Percentiles rank a stretch among this genome's conserved stretches.
Conservation (phyloP, 1,140 invertebrate species). For the Luehdorfia chinensis region DNA sequence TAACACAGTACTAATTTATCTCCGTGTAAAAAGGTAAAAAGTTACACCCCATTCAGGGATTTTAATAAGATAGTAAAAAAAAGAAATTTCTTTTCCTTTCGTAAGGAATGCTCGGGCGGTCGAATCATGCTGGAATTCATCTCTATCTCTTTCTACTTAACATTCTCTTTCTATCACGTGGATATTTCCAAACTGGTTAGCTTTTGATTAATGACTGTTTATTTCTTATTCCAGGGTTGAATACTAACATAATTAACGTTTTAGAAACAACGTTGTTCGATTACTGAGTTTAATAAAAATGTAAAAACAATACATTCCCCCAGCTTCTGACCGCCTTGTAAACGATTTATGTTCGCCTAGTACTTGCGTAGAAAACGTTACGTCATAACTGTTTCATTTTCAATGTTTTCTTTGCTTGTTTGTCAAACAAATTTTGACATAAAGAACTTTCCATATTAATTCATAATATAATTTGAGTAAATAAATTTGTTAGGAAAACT, state of each 20-base stretch:
- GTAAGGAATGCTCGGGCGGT: slow-evolving; percentile 39
- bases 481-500: too few species aligned
- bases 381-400: slow-evolving; percentile 28
- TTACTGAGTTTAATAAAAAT: slow-evolving; percentile 1
- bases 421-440: too few species aligned
- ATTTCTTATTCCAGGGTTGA: slow-evolving; percentile 38
- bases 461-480: too few species aligned
- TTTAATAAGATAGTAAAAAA: slow-evolving; percentile 27
- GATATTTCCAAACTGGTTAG: slow-evolving; percentile 48
- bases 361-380: slow-evolving; percentile 37
- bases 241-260: slow-evolving; percentile 49
- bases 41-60: slow-evolving; percentile 24
- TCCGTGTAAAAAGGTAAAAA: slow-evolving; percentile 14
- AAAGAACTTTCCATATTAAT: too few species aligned
- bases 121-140: slow-evolving; percentile 48
- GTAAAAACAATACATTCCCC: slow-evolving; percentile 1
- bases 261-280: slow-evolving; percentile 10
- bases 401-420: slow-evolving; percentile 10
- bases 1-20: slow-evolving; percentile 9
- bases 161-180: slow-evolving; percentile 34
- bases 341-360: slow-evolving; percentile 37
- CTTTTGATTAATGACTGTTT: slow-evolving; percentile 63
- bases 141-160: slow-evolving; percentile 49
- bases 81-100: slow-evolving; percentile 64
- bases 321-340: slow-evolving; percentile 8